Percentiles rank a stretch among this genome's conserved stretches.
phyloP scores from a whole-genome alignment of 2,888 invertebrate genomes.

The Rotaria magnacalcarata region DNA sequence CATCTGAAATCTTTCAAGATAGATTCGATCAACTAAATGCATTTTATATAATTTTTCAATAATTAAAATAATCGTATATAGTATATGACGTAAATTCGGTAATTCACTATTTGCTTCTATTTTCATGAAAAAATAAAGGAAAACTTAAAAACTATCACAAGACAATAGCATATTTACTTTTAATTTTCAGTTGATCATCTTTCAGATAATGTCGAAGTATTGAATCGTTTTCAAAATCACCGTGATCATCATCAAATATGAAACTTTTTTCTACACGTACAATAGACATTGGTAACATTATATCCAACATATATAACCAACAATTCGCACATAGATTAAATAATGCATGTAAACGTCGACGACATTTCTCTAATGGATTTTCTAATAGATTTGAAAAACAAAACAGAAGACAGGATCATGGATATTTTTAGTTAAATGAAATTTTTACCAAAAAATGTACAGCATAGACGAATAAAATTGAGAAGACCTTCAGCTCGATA shows the following conservation, averaged over 20 bases:
- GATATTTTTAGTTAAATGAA: neutral
- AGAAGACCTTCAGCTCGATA: neutral
- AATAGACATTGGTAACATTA: neutral
- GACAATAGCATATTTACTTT: neutral
- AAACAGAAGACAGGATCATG: too few relatives aligned
- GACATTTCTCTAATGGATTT: neutral
- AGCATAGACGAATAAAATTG: neutral
- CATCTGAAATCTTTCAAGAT: neutral
- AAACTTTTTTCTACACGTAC: conserved; percentile 1
- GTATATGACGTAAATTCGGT: neutral
- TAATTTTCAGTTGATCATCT: neutral
- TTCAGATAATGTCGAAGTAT: neutral
- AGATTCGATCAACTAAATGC: neutral
- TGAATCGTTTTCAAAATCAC: conserved; percentile 11
- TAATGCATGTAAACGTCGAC: conserved; percentile 2
- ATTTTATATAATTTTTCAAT: neutral
- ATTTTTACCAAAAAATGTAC: neutral
- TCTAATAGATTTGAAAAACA: neutral
- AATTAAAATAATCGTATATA: neutral
- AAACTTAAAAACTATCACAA: too few relatives aligned
- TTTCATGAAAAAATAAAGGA: neutral
- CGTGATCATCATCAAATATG: neutral
- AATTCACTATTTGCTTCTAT: neutral
- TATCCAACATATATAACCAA: conserved; percentile 8
- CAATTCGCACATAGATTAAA: conserved; percentile 6